Conservation (phyloP, 1,140 invertebrate genomes). For the Conopomorpha cramerella region DNA sequence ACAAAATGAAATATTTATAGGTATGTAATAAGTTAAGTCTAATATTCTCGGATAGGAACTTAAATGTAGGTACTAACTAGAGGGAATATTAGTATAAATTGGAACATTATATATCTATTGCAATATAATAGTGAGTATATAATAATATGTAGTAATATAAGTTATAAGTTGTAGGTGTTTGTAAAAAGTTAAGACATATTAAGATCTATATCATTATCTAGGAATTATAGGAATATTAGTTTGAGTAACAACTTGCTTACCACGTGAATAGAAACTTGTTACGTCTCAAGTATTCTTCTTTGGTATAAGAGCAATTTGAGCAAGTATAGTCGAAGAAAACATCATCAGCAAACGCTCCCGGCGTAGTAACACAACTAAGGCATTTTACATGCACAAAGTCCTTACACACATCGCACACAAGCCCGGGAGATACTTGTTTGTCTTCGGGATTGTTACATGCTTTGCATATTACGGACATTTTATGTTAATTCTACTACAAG, state of each 20-base stretch:
- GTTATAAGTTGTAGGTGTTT: neutral
- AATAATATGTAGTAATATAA: neutral
- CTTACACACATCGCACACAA: slow-evolving; percentile 60
- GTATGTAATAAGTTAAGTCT: too few species aligned
- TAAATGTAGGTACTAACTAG: too few species aligned
- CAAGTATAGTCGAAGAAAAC: slow-evolving; percentile 78
- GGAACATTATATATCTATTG: too few species aligned
- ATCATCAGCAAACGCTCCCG: slow-evolving; percentile 72
- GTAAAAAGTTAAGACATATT: neutral
- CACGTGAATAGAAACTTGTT: slow-evolving; percentile 72
- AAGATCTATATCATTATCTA: slow-evolving; percentile 1
- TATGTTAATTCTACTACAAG: neutral
- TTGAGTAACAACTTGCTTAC: too few species aligned
- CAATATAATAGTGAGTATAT: neutral
- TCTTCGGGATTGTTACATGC: slow-evolving; percentile 36
- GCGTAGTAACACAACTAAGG: slow-evolving; percentile 64
- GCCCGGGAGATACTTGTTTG: slow-evolving; percentile 31
- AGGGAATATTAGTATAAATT: too few species aligned
- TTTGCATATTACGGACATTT: slow-evolving; percentile 20
- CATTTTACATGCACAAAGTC: slow-evolving; percentile 67
- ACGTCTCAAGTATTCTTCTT: slow-evolving; percentile 63
- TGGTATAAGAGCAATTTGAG: slow-evolving; percentile 61
- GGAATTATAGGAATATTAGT: too few species aligned
- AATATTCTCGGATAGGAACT: too few species aligned
- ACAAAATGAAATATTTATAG: too few species aligned